A percentile compares a stretch with the other conserved stretches of the same genome.
phyloP scores from a whole-genome alignment of 2,888 invertebrate species.

The Hirtodrosophila histrioides region DNA sequence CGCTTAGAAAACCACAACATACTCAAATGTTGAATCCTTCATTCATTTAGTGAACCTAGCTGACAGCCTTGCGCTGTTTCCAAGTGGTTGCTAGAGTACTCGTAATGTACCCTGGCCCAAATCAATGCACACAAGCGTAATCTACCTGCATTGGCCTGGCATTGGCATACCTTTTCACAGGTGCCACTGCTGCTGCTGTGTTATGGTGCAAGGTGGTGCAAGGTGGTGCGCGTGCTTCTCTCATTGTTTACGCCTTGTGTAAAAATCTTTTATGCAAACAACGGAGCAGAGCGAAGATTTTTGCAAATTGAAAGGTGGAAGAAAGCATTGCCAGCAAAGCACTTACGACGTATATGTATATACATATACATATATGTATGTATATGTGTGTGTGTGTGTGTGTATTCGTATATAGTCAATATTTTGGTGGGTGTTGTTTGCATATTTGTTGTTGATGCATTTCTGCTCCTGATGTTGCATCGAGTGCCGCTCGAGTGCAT shows the following conservation, averaged over 20 bases:
- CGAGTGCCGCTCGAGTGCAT: slow-evolving; percentile 69
- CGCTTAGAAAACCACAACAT: too few species aligned
- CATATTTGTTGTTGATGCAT: slow-evolving; percentile 57
- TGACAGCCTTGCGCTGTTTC: slow-evolving; percentile 15
- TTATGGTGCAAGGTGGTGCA: slow-evolving; percentile 12
- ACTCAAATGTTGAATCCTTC: too few species aligned
- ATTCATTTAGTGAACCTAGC: slow-evolving; percentile 22
- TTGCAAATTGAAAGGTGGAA: neutral
- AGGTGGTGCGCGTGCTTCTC: slow-evolving; percentile 12
- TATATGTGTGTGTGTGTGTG: neutral
- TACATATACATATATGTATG: slow-evolving; percentile 1
- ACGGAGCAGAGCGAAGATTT: slow-evolving; percentile 16
- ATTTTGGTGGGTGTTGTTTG: slow-evolving; percentile 61
- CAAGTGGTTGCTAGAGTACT: neutral
- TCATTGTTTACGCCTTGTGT: slow-evolving; percentile 60
- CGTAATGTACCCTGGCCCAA: slow-evolving; percentile 1
- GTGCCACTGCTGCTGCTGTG: neutral
- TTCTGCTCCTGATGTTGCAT: slow-evolving; percentile 42
- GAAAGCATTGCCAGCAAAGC: neutral
- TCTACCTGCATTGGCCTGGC: slow-evolving; percentile 50
- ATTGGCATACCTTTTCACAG: slow-evolving; percentile 47
- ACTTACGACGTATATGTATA: neutral
- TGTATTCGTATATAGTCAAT: slow-evolving; percentile 59
- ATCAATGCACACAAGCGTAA: slow-evolving; percentile 26
- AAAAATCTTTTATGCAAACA: slow-evolving; percentile 65